Base-by-base conservation (phyloP, 1,140 invertebrate species). In the Parapsyche elsis region DNA sequence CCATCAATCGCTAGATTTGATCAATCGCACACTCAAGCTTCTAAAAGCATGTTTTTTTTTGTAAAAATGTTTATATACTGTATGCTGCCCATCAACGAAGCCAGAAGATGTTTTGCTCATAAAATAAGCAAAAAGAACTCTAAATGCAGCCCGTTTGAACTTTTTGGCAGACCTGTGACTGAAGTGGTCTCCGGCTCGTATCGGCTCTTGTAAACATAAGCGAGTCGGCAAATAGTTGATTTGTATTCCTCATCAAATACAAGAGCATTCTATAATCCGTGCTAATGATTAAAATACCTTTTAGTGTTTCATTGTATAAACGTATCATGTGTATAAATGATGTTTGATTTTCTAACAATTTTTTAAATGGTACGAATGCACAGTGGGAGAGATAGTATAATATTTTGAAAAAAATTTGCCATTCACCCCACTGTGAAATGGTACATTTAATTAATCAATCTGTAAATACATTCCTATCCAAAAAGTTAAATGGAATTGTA, bases 151-250 rank as follows among this genome's bases (percentile, higher is more conserved):
- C n/a, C 19, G 21, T 21, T 19, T 61, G 59, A 61, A 61, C 9
- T 67, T 12, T 24, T 12, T 67, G 64, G 21, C 64, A 26, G 64
- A 67, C 64, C 64, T 67, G 64, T 10, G 64, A 24, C 64, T 67
- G 64, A 10, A n/a, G 21, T 30, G 21, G 64, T 67, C 14, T 67
- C 23, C 64, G 24, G 9, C 21, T 19, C n/a, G n/a, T 67, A 2
- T 67, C 64, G 1, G 64, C 64, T 9, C 64, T 67, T 12, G 64
- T 23, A 67, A 67, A 67, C 64, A 24, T 67, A 23, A 67, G 64
- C 14, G 64, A 24, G 24, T 67, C 64, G 64, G 64, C 64, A 26
- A 67, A 67, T 67, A 67, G 64, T 67, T 67, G 64, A 67, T 67
- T 67, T 23, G 21, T 67, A 30, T 67, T 67, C 26, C 14, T 67